Evolutionary conservation across 2,888 invertebrate species (phyloP), one percentile per base, ranked within the genome.

Genomic region (Monoplex corrugatus): DNA sequence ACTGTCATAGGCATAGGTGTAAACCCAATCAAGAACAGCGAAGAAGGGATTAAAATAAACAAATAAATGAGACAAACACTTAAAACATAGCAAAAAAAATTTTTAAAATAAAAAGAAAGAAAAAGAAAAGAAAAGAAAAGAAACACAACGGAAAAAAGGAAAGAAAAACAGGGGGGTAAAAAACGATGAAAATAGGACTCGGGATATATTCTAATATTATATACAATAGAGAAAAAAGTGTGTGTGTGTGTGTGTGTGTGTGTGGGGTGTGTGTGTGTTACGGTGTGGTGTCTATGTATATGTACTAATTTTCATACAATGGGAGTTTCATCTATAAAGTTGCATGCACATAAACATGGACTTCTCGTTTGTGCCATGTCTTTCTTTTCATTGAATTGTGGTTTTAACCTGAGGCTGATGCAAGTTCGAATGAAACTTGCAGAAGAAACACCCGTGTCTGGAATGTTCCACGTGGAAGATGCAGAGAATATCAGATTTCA

Each of bases 401-500:
- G n/a, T n/a, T n/a, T n/a, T n/a, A n/a, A 57, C 57, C 57, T 45
- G 23, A 2, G 40, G 82, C 40, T 44, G 82, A 83, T 45, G 44
- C 82, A 45, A 45, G 45, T 83, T 2, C 0, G 13, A 8, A 13
- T 16, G 45, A 45, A 32, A 45, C 45, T 83, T 6, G 45, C 19
- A 57, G 57, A 63, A 63, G 10, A 85, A 85, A 63, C 40, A 10
- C 23, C 38, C 35, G 57, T 38, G 45, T 38, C 50, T 89, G 90
- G 87, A 90, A 89, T 89, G 89, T 85, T 91, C 90, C 90, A 91
- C 90, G 90, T 90, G 91, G 90, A 89, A 91, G 87, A 87, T 86
- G 78, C 68, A 32, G 57, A 32, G 10, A 57, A 45, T 82, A 83
- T 89, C 68, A 82, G 35, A 87, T 87, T 90, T 89, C 89, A 63